Percentiles rank a stretch among this genome's conserved stretches.
phyloP scores from a whole-genome alignment of 2,888 invertebrate genomes.

The Tenodera sinensis region DNA sequence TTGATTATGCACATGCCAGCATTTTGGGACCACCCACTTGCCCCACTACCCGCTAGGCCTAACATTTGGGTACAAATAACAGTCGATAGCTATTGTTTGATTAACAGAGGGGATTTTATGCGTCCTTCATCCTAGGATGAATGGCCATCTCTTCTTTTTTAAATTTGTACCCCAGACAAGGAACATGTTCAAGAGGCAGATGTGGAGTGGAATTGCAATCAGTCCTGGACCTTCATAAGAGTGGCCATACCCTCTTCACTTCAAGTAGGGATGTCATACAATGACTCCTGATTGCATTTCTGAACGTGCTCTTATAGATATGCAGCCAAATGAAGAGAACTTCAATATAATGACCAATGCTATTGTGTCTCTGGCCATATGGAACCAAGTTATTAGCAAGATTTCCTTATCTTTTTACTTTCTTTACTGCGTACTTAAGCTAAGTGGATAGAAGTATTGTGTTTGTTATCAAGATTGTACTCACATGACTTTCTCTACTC shows the following conservation, averaged over 20 bases:
- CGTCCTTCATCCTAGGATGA: neutral
- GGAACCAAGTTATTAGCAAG: too few species aligned
- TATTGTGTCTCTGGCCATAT: too few species aligned
- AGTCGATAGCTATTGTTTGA: neutral
- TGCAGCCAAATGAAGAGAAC: neutral
- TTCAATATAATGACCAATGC: too few species aligned
- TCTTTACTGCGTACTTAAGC: too few species aligned
- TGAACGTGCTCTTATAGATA: neutral
- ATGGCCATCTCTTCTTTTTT: neutral
- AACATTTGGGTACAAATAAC: neutral
- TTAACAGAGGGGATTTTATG: neutral
- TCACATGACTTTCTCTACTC: too few species aligned
- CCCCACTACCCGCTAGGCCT: neutral
- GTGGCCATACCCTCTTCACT: neutral
- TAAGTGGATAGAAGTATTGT: too few species aligned
- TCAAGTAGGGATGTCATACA: neutral
- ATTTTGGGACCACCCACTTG: neutral
- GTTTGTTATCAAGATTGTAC: too few species aligned
- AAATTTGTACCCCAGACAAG: neutral
- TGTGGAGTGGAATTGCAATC: neutral
- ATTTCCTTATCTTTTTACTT: too few species aligned
- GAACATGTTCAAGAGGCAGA: neutral
- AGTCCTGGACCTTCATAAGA: neutral
- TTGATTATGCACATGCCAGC: neutral
- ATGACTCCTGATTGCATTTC: neutral